Percentiles rank a stretch among this genome's conserved stretches.
Conservation (phyloP, 92 coral and sea anemone species). For the Blastomussa wellsi region DNA sequence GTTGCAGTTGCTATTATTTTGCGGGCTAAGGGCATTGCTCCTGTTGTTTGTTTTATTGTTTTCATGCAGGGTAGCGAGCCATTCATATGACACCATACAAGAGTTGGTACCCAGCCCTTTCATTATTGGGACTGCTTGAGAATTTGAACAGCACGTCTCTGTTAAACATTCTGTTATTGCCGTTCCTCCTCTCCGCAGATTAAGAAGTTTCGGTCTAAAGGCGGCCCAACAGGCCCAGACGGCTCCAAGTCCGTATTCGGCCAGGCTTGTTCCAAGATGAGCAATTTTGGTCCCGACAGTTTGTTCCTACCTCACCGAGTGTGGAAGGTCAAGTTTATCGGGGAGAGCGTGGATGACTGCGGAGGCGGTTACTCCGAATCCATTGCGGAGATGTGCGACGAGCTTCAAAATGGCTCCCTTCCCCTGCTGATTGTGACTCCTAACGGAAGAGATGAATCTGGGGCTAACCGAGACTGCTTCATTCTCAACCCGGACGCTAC, state of each 20-base stretch:
- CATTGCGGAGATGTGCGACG: constrained; percentile 99
- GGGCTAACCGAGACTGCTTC: constrained; percentile 98
- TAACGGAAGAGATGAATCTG: constrained; percentile 98
- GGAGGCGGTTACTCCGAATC: constrained; percentile 99
- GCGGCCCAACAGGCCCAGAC: constrained; percentile 95
- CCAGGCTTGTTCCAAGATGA: constrained; percentile 93
- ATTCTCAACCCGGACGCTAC: constrained; percentile 89
- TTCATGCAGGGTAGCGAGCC: no score
- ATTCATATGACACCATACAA: no score
- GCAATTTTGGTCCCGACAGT: constrained; percentile 87
- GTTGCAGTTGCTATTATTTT: no score
- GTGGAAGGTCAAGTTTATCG: constrained; percentile 99
- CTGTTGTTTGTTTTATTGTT: no score
- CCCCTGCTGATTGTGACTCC: constrained; percentile 95
- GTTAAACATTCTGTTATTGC: background rate
- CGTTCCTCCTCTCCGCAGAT: constrained; percentile 49
- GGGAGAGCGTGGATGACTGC: constrained; percentile 98
- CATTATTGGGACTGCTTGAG: background rate
- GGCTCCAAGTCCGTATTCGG: constrained; percentile 97
- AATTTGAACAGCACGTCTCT: background rate
- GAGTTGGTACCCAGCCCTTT: no score
- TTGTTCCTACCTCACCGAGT: constrained; percentile 91
- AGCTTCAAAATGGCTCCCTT: constrained; percentile 96
- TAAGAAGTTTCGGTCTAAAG: constrained; percentile 93
- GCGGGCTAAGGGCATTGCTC: no score